phyloP scores from a whole-genome alignment of 2,113 vertebrate genomes.

The Felis catus region F.catus_Fca126_mat1.0 CM031411.1:115757001-115757500 shows the following conservation, averaged over 20 bases:
- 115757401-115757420: background rate
- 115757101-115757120: background rate
- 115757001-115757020: conserved; percentile 4
- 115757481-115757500: background rate
- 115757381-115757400: background rate
- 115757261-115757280: background rate
- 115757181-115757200: background rate
- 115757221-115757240: background rate
- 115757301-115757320: background rate
- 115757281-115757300: background rate
- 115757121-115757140: background rate
- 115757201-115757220: background rate
- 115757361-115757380: background rate
- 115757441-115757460: background rate
- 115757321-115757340: background rate
- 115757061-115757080: background rate
- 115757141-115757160: background rate
- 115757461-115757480: background rate
- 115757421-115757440: background rate
- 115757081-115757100: conserved; percentile 30
- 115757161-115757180: background rate
- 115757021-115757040: conserved; percentile 1
- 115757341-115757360: background rate
- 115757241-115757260: background rate
- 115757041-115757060: background rate